These are phyloP conservation scores for Todus mexicanus DNA, from an alignment of 2,797 vertebrate genomes.

Conservation along the genomic window DNA sequence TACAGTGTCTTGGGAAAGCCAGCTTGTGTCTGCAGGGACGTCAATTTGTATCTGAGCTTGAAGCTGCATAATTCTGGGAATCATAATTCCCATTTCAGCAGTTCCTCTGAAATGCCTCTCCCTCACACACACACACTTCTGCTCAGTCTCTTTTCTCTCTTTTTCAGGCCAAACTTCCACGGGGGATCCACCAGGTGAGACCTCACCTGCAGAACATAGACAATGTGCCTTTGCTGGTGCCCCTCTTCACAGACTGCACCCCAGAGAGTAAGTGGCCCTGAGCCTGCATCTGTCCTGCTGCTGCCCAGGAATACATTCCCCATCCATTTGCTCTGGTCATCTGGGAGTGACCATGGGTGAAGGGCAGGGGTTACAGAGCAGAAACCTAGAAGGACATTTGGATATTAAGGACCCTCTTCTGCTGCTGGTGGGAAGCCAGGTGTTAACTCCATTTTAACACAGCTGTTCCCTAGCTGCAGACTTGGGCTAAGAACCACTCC, in stretches of 20 bases:
- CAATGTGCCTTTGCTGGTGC: conserved; percentile 96
- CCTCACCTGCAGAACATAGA: conserved; percentile 98
- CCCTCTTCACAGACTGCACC: conserved; percentile 98
- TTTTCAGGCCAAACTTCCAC: conserved; percentile 93
- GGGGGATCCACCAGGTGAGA: conserved; percentile 97
- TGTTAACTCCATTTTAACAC: not conserved
- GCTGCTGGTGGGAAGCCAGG: not conserved
- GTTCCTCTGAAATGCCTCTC: not conserved
- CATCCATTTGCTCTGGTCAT: not conserved
- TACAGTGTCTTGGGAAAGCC: not conserved
- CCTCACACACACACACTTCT: not conserved
- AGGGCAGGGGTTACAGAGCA: not conserved
- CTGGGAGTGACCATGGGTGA: not conserved
- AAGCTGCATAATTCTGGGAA: not conserved
- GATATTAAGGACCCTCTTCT: not conserved
- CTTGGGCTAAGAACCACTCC: not conserved
- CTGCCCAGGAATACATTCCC: not conserved
- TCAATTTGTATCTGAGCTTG: not conserved
- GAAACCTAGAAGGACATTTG: not conserved
- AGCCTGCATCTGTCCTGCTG: not conserved
- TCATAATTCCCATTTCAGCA: not conserved
- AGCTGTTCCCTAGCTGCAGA: not conserved
- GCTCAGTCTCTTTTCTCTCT: not conserved
- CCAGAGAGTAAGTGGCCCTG: conserved; percentile 88
- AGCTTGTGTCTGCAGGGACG: not conserved